Evolutionary conservation across 2,113 vertebrate species (phyloP).

Genomic region (Raja brachyura): DNA sequence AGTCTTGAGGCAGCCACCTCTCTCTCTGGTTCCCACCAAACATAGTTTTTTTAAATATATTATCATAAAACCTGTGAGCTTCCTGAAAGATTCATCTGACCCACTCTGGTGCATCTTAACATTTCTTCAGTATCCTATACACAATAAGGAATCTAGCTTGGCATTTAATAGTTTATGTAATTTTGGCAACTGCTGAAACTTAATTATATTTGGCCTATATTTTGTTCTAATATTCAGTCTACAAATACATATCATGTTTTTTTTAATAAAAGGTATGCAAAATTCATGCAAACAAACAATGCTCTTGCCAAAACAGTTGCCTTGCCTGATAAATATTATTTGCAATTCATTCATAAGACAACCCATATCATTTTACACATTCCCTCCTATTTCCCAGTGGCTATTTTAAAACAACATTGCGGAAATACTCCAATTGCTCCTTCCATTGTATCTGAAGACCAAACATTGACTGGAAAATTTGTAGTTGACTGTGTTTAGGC

Average conservation of each 20-base stretch:
- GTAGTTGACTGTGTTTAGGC: neutral
- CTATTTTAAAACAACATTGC: neutral
- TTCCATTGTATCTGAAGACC: neutral
- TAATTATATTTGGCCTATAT: neutral
- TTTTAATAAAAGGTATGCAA: neutral
- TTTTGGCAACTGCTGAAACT: neutral
- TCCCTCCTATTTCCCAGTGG: neutral
- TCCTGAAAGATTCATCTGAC: neutral
- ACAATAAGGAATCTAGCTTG: neutral
- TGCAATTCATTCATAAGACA: neutral
- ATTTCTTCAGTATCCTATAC: neutral
- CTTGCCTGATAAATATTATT: neutral
- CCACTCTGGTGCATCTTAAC: neutral
- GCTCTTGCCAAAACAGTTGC: neutral
- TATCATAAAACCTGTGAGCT: neutral
- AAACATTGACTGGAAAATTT: neutral
- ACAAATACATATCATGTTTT: neutral
- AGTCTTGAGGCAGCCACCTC: neutral
- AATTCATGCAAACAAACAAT: constrained; percentile 5
- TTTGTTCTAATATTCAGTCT: neutral
- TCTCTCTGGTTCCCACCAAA: neutral
- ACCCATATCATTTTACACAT: neutral
- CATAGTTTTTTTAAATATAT: neutral
- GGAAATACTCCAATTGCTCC: neutral
- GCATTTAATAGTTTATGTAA: neutral